Conservation (phyloP, 2,888 invertebrate genomes). For the Parochlus steinenii region DNA sequence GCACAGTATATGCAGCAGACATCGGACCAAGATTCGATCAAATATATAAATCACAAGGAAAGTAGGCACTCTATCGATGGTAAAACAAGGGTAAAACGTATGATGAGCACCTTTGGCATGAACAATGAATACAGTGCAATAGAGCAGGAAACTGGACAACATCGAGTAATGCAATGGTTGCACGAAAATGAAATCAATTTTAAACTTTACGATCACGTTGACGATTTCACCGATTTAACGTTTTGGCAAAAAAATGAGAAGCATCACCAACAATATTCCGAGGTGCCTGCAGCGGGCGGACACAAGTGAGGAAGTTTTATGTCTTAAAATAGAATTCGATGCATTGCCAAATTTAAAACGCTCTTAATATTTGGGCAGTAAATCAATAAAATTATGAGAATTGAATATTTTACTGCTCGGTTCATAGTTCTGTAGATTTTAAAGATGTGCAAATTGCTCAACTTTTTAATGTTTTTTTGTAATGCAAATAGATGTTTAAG, state of each 20-base stretch:
- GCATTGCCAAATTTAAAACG: too few species aligned
- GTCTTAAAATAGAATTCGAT: too few species aligned
- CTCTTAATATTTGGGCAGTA: too few species aligned
- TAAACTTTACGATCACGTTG: conserved; percentile 3
- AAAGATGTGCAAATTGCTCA: too few species aligned
- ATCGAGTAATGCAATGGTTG: conserved; percentile 4
- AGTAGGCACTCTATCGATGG: conserved; percentile 34
- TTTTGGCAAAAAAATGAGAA: conserved; percentile 7
- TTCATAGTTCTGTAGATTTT: too few species aligned
- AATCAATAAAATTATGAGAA: too few species aligned
- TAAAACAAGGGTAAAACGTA: conserved; percentile 34
- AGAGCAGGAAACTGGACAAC: conserved; percentile 35
- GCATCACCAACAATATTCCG: too few species aligned
- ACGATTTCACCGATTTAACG: conserved; percentile 6
- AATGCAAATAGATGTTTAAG: too few species aligned
- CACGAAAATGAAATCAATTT: conserved; percentile 6
- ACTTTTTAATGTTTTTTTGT: too few species aligned
- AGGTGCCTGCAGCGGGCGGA: too few species aligned
- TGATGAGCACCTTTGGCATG: conserved; percentile 41
- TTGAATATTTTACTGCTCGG: too few species aligned
- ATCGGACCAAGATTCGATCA: conserved; percentile 33
- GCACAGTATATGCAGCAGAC: conserved; percentile 19
- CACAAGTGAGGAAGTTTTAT: too few species aligned
- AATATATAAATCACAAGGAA: conserved; percentile 35
- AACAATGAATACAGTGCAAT: conserved; percentile 33